These are phyloP conservation scores for Apolygus lucorum DNA, from an alignment of 1,140 invertebrate species.

Conservation along the genomic window DNA sequence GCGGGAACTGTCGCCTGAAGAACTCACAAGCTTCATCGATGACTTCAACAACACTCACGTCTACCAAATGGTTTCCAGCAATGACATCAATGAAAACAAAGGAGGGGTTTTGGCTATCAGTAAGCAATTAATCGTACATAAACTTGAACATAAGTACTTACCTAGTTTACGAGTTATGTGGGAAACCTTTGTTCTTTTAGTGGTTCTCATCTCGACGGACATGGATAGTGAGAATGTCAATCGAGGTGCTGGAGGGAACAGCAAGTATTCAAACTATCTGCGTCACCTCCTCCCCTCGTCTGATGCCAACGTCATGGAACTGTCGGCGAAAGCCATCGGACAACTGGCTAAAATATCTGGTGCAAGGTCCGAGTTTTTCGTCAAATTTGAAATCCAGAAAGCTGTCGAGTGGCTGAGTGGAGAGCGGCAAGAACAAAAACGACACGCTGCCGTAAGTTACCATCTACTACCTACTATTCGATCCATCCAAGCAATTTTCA, in stretches of 20 bases:
- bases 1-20: constrained; percentile 82
- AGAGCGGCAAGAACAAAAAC: constrained; percentile 78
- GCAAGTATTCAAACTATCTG: constrained; percentile 86
- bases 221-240: constrained; percentile 88
- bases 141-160: no score
- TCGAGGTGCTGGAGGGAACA: constrained; percentile 77
- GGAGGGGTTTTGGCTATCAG: constrained; percentile 90
- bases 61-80: constrained; percentile 88
- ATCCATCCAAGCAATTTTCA: no score
- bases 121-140: constrained; percentile 43
- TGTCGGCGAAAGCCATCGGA: constrained; percentile 90
- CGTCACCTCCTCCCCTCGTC: constrained; percentile 80
- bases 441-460: constrained; percentile 70
- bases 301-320: constrained; percentile 88
- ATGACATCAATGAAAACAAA: constrained; percentile 89
- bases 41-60: constrained; percentile 87
- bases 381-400: constrained; percentile 91
- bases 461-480: no score
- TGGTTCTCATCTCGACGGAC: constrained; percentile 85
- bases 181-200: constrained; percentile 50
- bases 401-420: constrained; percentile 88
- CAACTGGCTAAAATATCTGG: constrained; percentile 83
- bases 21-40: constrained; percentile 82
- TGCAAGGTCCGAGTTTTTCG: constrained; percentile 87
- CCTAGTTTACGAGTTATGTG: no score